phyloP scores from a whole-genome alignment of 2,113 vertebrate species.

The Salminus brasiliensis region DNA sequence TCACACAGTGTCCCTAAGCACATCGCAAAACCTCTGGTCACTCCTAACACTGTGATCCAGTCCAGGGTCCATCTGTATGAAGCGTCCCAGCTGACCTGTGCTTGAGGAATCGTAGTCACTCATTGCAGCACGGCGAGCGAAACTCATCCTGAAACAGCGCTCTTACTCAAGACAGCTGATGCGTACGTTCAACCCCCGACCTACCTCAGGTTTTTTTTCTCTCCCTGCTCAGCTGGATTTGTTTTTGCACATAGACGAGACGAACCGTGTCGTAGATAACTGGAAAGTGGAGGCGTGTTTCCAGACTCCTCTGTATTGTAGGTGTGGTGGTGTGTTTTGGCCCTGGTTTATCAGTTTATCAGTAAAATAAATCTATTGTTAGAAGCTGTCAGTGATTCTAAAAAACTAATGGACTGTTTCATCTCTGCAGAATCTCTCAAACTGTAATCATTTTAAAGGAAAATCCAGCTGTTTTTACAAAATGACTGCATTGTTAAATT shows the following conservation, averaged over 20 bases:
- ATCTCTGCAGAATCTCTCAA: background rate
- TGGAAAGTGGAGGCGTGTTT: slow-evolving; percentile 21
- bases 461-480: too few species aligned
- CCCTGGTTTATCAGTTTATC: background rate
- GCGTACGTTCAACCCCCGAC: slow-evolving; percentile 19
- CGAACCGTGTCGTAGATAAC: background rate
- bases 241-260: slow-evolving; percentile 25
- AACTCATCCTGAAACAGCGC: slow-evolving; percentile 20
- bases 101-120: background rate
- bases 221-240: background rate
- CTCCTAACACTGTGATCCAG: slow-evolving; percentile 29
- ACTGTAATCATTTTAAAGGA: too few species aligned
- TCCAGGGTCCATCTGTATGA: background rate
- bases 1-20: background rate
- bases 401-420: background rate
- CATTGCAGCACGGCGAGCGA: background rate
- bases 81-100: background rate
- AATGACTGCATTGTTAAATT: too few species aligned
- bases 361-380: background rate
- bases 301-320: background rate
- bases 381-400: background rate
- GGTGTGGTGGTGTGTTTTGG: background rate
- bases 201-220: slow-evolving; percentile 37
- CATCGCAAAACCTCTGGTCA: background rate
- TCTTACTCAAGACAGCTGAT: slow-evolving; percentile 15